A percentile compares a stretch with the other conserved stretches of the same genome.
phyloP scores from a whole-genome alignment of 2,888 invertebrate genomes.

The Neoitamus cyanurus region DNA sequence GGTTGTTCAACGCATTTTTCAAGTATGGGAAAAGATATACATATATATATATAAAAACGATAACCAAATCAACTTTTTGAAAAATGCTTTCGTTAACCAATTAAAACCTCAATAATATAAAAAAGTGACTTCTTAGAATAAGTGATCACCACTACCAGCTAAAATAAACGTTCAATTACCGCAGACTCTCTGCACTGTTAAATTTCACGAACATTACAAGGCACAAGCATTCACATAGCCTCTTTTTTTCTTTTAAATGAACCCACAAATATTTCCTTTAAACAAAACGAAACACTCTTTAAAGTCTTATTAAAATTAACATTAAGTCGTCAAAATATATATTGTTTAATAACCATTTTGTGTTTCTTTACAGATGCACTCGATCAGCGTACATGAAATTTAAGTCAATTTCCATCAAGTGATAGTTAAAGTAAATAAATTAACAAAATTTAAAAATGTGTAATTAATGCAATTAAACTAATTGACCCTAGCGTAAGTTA shows the following conservation, averaged over 20 bases:
- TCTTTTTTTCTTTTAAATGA: neutral
- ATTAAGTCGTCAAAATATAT: neutral
- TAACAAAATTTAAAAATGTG: slow-evolving; percentile 57
- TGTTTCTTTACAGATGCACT: slow-evolving; percentile 72
- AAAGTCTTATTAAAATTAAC: neutral
- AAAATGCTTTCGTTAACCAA: too few relatives aligned
- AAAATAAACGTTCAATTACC: too few relatives aligned
- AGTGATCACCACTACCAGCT: too few relatives aligned
- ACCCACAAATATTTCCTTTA: neutral
- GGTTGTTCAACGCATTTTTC: too few relatives aligned
- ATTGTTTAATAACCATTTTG: neutral
- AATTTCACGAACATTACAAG: neutral
- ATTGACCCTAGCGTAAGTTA: slow-evolving; percentile 45
- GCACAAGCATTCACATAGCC: neutral
- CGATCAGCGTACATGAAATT: slow-evolving; percentile 78
- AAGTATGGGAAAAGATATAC: too few relatives aligned
- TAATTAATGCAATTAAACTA: slow-evolving; percentile 51
- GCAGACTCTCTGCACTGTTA: too few relatives aligned
- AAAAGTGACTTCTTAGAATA: too few relatives aligned
- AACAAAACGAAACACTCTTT: neutral
- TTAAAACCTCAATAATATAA: too few relatives aligned
- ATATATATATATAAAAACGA: too few relatives aligned
- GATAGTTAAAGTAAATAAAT: slow-evolving; percentile 62
- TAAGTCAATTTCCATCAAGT: slow-evolving; percentile 67
- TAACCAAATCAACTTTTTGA: too few relatives aligned